phyloP scores from a whole-genome alignment of 2,113 vertebrate genomes.

The Erythrocercus mccallii region DNA sequence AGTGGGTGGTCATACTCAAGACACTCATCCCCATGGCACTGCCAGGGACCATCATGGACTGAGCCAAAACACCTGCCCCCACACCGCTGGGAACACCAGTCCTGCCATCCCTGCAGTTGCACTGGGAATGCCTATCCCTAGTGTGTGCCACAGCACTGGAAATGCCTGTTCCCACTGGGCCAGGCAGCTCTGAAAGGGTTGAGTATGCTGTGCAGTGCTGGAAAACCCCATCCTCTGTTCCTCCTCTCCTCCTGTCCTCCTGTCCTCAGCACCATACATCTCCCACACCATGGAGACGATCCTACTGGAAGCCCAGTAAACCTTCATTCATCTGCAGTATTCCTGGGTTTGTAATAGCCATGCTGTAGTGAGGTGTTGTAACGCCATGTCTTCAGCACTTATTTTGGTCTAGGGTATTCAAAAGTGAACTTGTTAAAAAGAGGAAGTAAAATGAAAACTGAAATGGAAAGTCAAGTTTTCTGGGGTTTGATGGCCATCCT shows the following conservation, averaged over 20 bases:
- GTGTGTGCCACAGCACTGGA: fast-evolving
- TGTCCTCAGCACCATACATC: background rate
- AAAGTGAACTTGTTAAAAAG: background rate
- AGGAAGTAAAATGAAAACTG: background rate
- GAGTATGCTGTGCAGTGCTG: background rate
- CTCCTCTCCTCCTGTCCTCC: background rate
- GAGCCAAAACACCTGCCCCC: background rate
- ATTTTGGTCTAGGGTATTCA: background rate
- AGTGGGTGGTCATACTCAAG: fast-evolving
- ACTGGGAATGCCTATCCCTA: background rate
- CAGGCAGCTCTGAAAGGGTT: background rate
- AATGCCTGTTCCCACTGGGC: background rate
- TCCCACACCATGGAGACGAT: background rate
- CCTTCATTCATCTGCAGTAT: background rate
- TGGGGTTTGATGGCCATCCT: background rate
- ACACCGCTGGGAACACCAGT: fast-evolving
- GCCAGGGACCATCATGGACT: fast-evolving
- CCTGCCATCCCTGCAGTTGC: background rate
- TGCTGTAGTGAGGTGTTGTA: fast-evolving
- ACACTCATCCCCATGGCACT: background rate
- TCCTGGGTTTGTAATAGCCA: background rate
- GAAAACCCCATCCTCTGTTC: background rate
- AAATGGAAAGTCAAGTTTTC: background rate
- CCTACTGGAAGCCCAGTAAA: background rate
- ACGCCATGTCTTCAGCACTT: fast-evolving